Evolutionary conservation across 2,797 vertebrate genomes (phyloP).

Genomic region (Glyptemys insculpta): DNA sequence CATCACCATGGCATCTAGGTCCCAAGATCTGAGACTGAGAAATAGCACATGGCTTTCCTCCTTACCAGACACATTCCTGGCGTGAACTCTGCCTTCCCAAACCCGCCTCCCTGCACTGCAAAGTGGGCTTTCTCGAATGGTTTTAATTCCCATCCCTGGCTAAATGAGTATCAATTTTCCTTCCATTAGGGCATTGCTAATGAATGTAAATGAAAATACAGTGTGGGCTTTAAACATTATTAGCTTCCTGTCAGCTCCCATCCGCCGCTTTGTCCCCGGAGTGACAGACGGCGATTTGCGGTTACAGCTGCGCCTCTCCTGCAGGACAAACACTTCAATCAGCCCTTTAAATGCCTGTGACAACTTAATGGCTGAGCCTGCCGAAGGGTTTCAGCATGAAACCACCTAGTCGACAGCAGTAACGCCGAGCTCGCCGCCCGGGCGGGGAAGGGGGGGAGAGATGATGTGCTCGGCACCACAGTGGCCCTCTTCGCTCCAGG

Average conservation of each 20-base stretch:
- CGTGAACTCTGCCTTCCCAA: neutral
- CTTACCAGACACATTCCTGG: neutral
- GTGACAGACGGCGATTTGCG: slow-evolving; percentile 11
- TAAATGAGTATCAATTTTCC: slow-evolving; percentile 51
- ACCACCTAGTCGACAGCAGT: neutral
- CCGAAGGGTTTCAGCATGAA: neutral
- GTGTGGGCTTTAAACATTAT: slow-evolving; percentile 38
- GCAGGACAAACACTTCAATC: slow-evolving; percentile 44
- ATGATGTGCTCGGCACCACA: fast-evolving
- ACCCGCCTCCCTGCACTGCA: neutral
- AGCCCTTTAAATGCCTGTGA: slow-evolving; percentile 23
- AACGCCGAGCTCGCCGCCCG: no score
- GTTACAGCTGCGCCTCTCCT: slow-evolving; percentile 11
- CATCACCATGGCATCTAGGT: neutral
- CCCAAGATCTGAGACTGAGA: neutral
- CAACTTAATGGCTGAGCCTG: slow-evolving; percentile 38
- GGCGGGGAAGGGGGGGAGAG: neutral
- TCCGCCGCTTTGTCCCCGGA: slow-evolving; percentile 8
- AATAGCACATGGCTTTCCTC: neutral
- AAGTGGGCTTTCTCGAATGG: neutral
- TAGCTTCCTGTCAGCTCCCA: slow-evolving; percentile 32
- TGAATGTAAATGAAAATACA: slow-evolving; percentile 47
- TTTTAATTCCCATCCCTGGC: slow-evolving; percentile 29
- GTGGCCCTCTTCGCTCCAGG: neutral
- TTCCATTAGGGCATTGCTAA: slow-evolving; percentile 33